A percentile compares a stretch with the other conserved stretches of the same genome.
phyloP scores from a whole-genome alignment of 2,797 vertebrate species.

The Syngnathus acus region DNA sequence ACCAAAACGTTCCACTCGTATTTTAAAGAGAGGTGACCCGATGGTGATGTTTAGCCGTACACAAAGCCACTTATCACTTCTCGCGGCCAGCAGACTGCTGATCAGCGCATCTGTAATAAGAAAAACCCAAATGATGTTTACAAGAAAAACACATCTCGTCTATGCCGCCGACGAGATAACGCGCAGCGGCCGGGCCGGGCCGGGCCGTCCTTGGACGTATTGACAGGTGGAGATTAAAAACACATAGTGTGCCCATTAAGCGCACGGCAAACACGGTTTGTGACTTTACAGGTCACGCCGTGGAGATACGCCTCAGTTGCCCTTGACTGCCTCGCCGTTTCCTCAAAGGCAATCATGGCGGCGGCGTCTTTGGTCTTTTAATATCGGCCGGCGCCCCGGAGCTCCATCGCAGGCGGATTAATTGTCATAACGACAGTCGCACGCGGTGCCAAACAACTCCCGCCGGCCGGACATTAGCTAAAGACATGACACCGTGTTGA shows the following conservation, averaged over 20 bases:
- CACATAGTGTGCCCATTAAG: slow-evolving; percentile 45
- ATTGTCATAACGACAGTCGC: slow-evolving; percentile 49
- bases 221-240: slow-evolving; percentile 24
- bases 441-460: slow-evolving; percentile 45
- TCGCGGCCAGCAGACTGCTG: slow-evolving; percentile 30
- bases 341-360: slow-evolving; percentile 58
- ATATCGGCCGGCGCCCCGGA: slow-evolving; percentile 5
- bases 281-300: slow-evolving; percentile 22
- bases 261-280: slow-evolving; percentile 40
- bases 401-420: slow-evolving; percentile 47
- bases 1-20: too few species aligned
- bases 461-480: slow-evolving; percentile 49
- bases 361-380: slow-evolving; percentile 19
- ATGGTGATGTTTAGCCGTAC: neutral
- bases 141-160: slow-evolving; percentile 49
- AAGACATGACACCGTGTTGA: slow-evolving; percentile 37
- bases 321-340: slow-evolving; percentile 54
- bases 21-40: neutral
- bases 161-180: slow-evolving; percentile 54
- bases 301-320: slow-evolving; percentile 38
- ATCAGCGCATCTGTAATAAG: slow-evolving; percentile 50
- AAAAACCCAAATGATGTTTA: slow-evolving; percentile 54
- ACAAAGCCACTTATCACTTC: slow-evolving; percentile 18
- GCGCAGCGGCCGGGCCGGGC: slow-evolving; percentile 9
- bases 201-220: slow-evolving; percentile 11